Evolutionary conservation across 2,113 vertebrate genomes (phyloP), one percentile per base, ranked within the genome.

Genomic region (Zosterops pallidus): DNA sequence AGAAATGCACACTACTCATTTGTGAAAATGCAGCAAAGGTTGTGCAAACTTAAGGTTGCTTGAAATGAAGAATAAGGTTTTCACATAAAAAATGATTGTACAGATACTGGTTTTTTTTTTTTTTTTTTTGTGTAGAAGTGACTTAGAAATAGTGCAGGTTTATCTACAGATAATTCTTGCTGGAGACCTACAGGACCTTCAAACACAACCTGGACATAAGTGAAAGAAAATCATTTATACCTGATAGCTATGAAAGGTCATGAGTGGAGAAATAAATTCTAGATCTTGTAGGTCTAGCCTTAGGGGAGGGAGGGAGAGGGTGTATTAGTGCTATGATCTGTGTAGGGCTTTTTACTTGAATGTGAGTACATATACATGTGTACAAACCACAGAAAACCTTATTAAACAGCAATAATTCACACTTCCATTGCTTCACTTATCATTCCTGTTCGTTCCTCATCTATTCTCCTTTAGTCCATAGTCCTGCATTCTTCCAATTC

Each of bases 161-260:
- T 88, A 91, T 92, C 47, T 90, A 76, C 33, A 74, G 77, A 81
- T 89, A 95, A 96, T 96, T 95, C 57, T 83, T 95, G 80, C 39
- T 74, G 78, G 53, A 90, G 62, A 94, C 79, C 49, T 90, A 79
- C 28, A 89, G 57, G n/a, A 92, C 79, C 80, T 95, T 97, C 92
- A 97, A 96, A 94, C 18, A 4, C 63, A 96, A 68, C 47, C 62
- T 33, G 86, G 83, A 52, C 25, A 47, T 42, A 94, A 95, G 41
- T 95, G 94, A 97, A 97, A 86, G 94, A 92, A 97, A 97, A 97
- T 96, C 64, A 96, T 95, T 97, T 92, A 59, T 59, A 92, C 75
- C 46, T 90, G 76, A 67, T 88, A 83, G 74, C 63, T 92, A 84
- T 62, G 52, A 96, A 96, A 97, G 92, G 86, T 96, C 75, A 91